Base-by-base conservation (phyloP, 2,797 vertebrate species). In the Pangasius macronema region DNA sequence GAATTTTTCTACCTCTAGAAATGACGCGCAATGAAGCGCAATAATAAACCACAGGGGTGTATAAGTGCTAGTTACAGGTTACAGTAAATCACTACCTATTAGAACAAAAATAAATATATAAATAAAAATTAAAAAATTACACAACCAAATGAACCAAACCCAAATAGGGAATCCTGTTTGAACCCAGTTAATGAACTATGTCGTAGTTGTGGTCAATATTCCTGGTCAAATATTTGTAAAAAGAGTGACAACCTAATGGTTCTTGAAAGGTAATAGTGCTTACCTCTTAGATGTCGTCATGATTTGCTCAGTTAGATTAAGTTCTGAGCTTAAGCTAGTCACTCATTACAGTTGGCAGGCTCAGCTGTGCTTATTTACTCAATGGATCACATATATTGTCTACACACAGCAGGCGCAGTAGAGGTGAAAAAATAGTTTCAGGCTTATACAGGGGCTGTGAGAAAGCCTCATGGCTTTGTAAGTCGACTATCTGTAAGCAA, bases 361-460 rank as follows among this genome's bases (percentile, higher is more conserved):
- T 77, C 81, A 63, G 63, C 63, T 79, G 81, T 77, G 27, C 22
- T 30, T 86, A 49, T 79, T 81, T 85, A 87, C 76, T 36, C 84
- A 90, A 82, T 77, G 63, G 76, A 73, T 68, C 67, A 33, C 81
- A 83, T 87, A 80, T 30, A 73, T 84, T 87, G 39, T 76, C 70
- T 84, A 88, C 84, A 85, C 86, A 88, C 87, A 85, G 63, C 79
- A 87, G 75, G 75, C 33, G 57, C 61, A 73, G 51, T 18, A 63
- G 57, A 87, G 87, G 82, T 85, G 84, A 87, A 63, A 81, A 80
- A 76, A 87, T 89, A 46, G 85, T 89, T 76, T 11, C 39, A 11
- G 81, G 63, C 33, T 42, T 53, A 53, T 7, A 85, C 49, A 75
- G 14, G 51, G 59, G 70, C 55, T 77, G 76, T 72, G 22, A 22